Percentiles rank a stretch among this genome's conserved stretches.
Conservation (phyloP, 2,888 invertebrate genomes). For the Acrobeloides nanus region DNA sequence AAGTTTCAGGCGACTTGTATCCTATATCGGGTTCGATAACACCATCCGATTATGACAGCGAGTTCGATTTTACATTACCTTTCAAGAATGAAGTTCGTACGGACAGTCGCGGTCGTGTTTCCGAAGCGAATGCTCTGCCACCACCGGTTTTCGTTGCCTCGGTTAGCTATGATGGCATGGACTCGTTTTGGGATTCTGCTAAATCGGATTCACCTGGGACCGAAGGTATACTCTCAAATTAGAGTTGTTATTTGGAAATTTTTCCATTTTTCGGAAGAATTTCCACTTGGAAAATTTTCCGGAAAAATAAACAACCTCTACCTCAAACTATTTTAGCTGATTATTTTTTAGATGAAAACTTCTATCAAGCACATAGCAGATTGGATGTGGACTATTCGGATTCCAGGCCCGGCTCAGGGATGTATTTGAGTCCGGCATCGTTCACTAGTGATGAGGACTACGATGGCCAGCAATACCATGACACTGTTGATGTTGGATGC, state of each 20-base stretch:
- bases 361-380: conserved; percentile 18
- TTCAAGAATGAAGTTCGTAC: conserved; percentile 6
- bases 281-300: not conserved
- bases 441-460: conserved; percentile 21
- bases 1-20: no score
- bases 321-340: conserved; percentile 3
- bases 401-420: conserved; percentile 20
- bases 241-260: no score
- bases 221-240: no score
- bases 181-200: conserved; percentile 19
- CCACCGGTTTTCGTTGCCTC: conserved; percentile 49
- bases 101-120: conserved; percentile 31
- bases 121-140: conserved; percentile 30
- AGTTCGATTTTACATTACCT: conserved; percentile 31
- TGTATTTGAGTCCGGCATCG: conserved; percentile 32
- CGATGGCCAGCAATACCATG: conserved; percentile 28
- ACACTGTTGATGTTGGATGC: conserved; percentile 37
- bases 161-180: conserved; percentile 43
- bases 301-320: not conserved
- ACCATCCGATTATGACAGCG: conserved; percentile 34
- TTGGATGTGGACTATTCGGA: conserved; percentile 15
- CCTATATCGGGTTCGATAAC: no score
- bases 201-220: conserved; percentile 30
- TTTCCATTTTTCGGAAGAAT: not conserved
- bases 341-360: no score